These are phyloP conservation scores for Sericinus montela DNA, from an alignment of 2,888 invertebrate genomes.

Conservation along the genomic window DNA sequence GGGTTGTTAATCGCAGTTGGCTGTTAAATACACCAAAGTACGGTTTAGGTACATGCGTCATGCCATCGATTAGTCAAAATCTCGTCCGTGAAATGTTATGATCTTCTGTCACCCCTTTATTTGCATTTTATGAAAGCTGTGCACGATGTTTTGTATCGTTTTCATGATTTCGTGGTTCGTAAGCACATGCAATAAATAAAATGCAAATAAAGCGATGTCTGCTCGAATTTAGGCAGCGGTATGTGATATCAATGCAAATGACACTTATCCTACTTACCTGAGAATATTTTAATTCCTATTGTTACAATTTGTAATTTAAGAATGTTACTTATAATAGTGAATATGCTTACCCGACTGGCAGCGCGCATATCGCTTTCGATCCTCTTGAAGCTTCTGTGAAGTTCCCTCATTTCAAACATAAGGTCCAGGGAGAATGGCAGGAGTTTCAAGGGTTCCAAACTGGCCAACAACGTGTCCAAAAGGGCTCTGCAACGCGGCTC, in stretches of 20 bases:
- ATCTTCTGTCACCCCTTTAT: constrained; percentile 53
- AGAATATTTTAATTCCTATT: constrained; percentile 8
- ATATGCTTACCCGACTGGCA: constrained; percentile 64
- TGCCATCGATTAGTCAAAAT: constrained; percentile 53
- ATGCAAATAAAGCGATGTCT: constrained; percentile 76
- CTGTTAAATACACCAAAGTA: constrained; percentile 75
- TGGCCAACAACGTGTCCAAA: constrained; percentile 86
- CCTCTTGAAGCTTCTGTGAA: constrained; percentile 86
- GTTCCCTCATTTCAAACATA: constrained; percentile 87
- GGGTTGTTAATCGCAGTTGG: constrained; percentile 74
- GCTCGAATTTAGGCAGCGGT: constrained; percentile 23
- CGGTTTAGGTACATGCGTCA: constrained; percentile 71
- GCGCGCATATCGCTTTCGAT: constrained; percentile 80
- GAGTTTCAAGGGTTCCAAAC: constrained; percentile 88
- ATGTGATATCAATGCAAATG: constrained; percentile 43
- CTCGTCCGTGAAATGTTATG: constrained; percentile 21
- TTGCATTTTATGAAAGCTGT: constrained; percentile 78
- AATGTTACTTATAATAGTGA: constrained; percentile 1
- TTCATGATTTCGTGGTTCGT: constrained; percentile 56
- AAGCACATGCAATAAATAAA: constrained; percentile 78
- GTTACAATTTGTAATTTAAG: constrained; percentile 17
- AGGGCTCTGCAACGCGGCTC: constrained; percentile 79
- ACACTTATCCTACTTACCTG: constrained; percentile 34
- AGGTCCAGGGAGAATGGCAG: constrained; percentile 90
- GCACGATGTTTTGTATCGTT: constrained; percentile 56